Base-by-base conservation (phyloP, 2,113 vertebrate genomes). In the Rhodinocichla rosea region DNA sequence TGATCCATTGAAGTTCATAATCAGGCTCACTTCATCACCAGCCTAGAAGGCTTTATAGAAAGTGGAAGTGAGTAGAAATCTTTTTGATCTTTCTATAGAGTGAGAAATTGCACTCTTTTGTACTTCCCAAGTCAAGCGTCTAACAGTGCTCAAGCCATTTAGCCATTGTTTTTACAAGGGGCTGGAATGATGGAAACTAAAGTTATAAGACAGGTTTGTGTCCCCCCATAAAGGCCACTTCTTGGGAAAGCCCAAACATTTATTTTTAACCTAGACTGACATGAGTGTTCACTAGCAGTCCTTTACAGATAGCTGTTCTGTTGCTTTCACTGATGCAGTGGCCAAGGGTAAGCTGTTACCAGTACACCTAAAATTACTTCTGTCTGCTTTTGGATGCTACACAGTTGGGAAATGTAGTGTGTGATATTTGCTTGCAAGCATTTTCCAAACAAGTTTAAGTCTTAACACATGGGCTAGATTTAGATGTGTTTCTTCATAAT, bases 31-130 rank as follows among this genome's bases (percentile, higher is more conserved):
- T 94, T 90, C 45, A 53, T 91, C 88, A 53, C n/a, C 73, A 74
- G 8, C 64, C 73, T 82, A 62, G 35, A 68, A 74, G 35, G 53
- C 94, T 90, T 82, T 94, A 45, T 87, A 91, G 81, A 88, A 87
- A 82, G 69, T 91, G 47, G 75, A 92, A 96, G 55, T 92, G 78
- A 86, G 28, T 65, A 79, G 67, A 92, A 96, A 50, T 64, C 47
- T 89, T 91, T 94, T 73, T 97, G 92, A 92, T 96, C 91, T 90
- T 95, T 94, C 83, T 73, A 45, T 37, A 90, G 76, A 78, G 57
- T 94, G 90, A 95, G 79, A 90, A 95, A 95, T 92, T 56, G 68
- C 21, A 35, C 49, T 81, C 62, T 81, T 15, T 50, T 95, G 64
- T 87, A 75, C 37, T 94, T 94, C 81, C 30, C 37, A 64, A 94